Base-by-base conservation (phyloP, 2,888 invertebrate genomes). In the Ophion ventricosus region DNA sequence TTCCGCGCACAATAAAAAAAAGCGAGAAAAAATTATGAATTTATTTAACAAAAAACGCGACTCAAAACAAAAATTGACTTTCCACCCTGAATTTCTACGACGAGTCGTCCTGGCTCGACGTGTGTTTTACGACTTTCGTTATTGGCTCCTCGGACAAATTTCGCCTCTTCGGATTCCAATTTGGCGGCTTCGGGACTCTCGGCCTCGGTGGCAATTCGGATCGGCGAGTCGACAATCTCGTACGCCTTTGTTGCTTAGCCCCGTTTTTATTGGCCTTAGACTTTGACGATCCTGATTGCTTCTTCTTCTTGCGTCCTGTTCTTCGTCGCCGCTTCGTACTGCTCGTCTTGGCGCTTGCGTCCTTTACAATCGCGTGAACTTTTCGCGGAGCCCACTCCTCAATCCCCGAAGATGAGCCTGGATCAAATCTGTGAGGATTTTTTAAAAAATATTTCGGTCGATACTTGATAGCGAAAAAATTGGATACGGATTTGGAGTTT, bases 101-200 rank as follows among this genome's bases (percentile, higher is more conserved):
- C 57, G 72, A 75, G 57, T 72, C 66, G 17, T 76, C 73, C 23
- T 78, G 57, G 69, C 56, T 79, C n/a, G 82, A 85, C 8, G 80
- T 49, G 82, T 85, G 87, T 54, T 90, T 91, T 43, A 88, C 87
- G 54, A 91, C 84, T 78, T 88, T 91, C 1, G 91, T 85, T 69
- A 90, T 76, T 1, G 91, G 89, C 67, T 91, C 91, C 57, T 91
- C 89, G 17, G 80, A 26, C 20, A 91, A 85, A 81, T 89, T 87
- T 67, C 89, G 87, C 40, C 85, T 88, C n/a, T 82, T 87, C 4
- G 88, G 89, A 17, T 80, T 73, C 89, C 90, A 91, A 8, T 87
- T 83, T 7, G 89, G 90, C 23, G 88, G 87, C 35, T 63, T 88
- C 0, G 90, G 91, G 11, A 90, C 79, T 66, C 72, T 86, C 4